phyloP scores from a whole-genome alignment of 2,888 invertebrate genomes.

The Diachrysia chrysitis region DNA sequence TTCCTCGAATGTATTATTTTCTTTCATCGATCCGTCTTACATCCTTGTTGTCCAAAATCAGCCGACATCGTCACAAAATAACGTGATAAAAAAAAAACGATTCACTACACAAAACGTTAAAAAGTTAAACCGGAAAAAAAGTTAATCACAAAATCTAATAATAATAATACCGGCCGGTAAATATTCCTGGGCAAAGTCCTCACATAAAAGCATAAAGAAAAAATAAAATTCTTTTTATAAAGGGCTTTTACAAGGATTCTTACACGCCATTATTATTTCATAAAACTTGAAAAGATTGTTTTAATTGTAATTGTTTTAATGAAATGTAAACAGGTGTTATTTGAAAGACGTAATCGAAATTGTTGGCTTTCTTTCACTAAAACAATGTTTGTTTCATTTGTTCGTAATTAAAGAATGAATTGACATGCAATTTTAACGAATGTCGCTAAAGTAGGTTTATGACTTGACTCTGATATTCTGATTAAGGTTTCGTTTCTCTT shows the following conservation, averaged over 20 bases:
- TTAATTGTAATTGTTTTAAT: neutral
- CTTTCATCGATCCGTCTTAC: too few relatives aligned
- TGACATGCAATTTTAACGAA: neutral
- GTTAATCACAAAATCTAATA: neutral
- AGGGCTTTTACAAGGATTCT: neutral
- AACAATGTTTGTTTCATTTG: neutral
- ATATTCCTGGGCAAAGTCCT: too few relatives aligned
- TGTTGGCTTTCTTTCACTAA: neutral
- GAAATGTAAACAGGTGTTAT: constrained; percentile 2
- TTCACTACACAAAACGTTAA: neutral
- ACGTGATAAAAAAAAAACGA: neutral
- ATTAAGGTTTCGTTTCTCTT: neutral
- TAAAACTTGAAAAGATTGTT: neutral
- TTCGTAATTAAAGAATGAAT: constrained; percentile 2
- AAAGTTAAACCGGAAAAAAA: constrained; percentile 3
- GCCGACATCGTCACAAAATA: neutral
- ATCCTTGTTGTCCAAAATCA: neutral
- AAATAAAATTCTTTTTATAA: constrained; percentile 5
- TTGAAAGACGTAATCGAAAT: neutral
- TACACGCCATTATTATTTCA: neutral
- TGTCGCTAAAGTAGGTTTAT: neutral
- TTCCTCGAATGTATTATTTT: too few relatives aligned
- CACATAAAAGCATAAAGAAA: too few relatives aligned
- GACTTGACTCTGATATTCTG: neutral
- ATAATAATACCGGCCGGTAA: too few relatives aligned